These are phyloP conservation scores for Chiloscyllium plagiosum DNA, from an alignment of 2,113 vertebrate species.

Conservation along the genomic window DNA sequence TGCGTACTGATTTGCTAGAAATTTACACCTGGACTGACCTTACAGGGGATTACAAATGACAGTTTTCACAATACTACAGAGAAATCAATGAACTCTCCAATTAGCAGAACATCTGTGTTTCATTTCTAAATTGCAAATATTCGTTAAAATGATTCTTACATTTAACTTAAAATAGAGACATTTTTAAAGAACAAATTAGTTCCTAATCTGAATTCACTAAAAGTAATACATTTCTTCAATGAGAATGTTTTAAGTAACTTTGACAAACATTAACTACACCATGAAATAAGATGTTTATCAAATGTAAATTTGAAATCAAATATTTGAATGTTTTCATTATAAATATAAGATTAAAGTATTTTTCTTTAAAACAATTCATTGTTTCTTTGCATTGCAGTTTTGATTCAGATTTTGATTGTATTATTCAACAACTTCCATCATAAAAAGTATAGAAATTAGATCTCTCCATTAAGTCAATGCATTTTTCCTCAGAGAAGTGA, in stretches of 20 bases:
- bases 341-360: background rate
- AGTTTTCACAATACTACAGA: slow-evolving; percentile 71
- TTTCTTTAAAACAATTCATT: background rate
- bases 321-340: background rate
- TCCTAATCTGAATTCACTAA: background rate
- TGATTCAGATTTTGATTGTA: background rate
- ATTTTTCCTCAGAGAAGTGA: background rate
- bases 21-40: slow-evolving; percentile 78
- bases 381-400: background rate
- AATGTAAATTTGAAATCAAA: background rate
- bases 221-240: background rate
- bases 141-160: background rate
- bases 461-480: no score
- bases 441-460: background rate
- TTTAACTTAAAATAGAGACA: background rate
- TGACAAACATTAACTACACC: background rate
- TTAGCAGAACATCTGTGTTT: slow-evolving; percentile 53
- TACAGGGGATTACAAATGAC: slow-evolving; percentile 86
- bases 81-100: slow-evolving; percentile 55
- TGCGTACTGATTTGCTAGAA: slow-evolving; percentile 67
- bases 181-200: background rate
- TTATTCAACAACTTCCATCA: background rate
- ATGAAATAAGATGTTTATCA: background rate
- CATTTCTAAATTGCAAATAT: background rate
- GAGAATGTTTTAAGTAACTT: background rate